These are phyloP conservation scores for Megaptera novaeangliae DNA, from an alignment of 2,113 vertebrate genomes.

Conservation along the genomic window DNA sequence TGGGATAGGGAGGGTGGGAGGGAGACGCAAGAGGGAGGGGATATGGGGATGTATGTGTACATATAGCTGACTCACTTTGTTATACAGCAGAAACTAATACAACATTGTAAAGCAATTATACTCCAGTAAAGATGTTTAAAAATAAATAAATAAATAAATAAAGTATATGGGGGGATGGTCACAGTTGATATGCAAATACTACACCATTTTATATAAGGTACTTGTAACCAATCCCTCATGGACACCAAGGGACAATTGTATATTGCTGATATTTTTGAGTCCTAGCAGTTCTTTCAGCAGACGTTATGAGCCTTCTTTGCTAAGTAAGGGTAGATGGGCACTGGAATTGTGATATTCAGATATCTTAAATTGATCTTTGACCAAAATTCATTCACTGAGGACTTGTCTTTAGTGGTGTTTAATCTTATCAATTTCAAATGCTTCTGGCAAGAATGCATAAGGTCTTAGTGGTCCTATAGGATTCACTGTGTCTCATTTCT, in stretches of 20 bases:
- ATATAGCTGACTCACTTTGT: no score
- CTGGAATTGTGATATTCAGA: not conserved
- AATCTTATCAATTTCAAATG: not conserved
- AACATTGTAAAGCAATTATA: no score
- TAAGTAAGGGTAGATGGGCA: not conserved
- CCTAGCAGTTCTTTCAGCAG: not conserved
- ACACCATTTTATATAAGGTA: not conserved
- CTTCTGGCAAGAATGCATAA: slow-evolving; percentile 6
- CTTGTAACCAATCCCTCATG: not conserved
- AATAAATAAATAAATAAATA: no score
- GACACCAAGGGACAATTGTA: not conserved
- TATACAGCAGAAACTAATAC: no score
- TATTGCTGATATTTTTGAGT: not conserved
- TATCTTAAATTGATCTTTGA: not conserved
- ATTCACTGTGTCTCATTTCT: not conserved
- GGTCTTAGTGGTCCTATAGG: not conserved
- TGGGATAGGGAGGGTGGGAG: no score
- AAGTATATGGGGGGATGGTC: not conserved
- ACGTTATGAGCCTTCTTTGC: not conserved
- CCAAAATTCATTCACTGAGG: not conserved
- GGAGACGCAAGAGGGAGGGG: no score
- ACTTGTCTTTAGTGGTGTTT: slow-evolving; percentile 3
- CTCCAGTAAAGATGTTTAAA: no score
- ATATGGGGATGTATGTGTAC: no score
- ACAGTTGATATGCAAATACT: not conserved